These are phyloP conservation scores for Protaetia brevitarsis DNA, from an alignment of 1,140 invertebrate species.

Conservation along the genomic window DNA sequence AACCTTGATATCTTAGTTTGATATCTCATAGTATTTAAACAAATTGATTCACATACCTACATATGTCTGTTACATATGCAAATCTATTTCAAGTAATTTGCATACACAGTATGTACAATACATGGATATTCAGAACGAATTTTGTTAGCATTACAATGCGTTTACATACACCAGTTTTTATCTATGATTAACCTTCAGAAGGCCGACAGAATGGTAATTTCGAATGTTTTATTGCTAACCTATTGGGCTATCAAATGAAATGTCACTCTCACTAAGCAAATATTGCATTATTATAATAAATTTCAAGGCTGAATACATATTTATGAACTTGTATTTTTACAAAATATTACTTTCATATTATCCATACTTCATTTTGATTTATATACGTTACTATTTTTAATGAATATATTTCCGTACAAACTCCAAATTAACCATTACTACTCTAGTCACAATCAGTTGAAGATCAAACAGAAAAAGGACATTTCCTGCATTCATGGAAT, in stretches of 20 bases:
- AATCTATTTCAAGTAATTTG: too few species aligned
- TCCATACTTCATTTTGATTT: background rate
- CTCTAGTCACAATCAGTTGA: background rate
- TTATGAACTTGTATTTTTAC: background rate
- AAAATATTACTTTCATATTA: background rate
- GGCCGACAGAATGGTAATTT: conserved; percentile 6
- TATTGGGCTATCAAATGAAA: background rate
- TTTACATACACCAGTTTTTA: too few species aligned
- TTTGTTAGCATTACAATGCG: too few species aligned
- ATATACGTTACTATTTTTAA: background rate
- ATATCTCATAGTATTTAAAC: too few species aligned
- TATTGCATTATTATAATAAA: background rate
- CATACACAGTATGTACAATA: too few species aligned
- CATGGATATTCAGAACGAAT: too few species aligned
- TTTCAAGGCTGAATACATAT: background rate
- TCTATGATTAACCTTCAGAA: conserved; percentile 9
- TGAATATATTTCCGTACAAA: background rate
- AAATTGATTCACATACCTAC: too few species aligned
- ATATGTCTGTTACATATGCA: too few species aligned
- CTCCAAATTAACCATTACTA: background rate
- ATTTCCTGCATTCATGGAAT: too few species aligned
- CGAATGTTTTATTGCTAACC: background rate
- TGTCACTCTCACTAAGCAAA: background rate
- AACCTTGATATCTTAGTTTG: too few species aligned
- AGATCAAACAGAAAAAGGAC: too few species aligned